Base-by-base conservation (phyloP, 2,797 vertebrate genomes). In the Acrossocheilus wenchowensis region DNA sequence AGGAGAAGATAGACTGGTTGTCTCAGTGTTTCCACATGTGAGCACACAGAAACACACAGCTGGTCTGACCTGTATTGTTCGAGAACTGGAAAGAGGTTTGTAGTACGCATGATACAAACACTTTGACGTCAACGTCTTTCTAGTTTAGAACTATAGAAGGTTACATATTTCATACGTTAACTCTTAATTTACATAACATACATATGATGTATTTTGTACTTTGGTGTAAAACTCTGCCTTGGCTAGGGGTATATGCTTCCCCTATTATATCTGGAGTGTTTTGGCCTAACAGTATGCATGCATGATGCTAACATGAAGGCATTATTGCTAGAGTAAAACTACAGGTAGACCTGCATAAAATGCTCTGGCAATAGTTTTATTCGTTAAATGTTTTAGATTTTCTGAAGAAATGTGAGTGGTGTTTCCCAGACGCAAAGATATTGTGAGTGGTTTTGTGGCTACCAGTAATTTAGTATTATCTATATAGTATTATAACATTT, bases 1-100 rank as follows among this genome's bases (percentile, higher is more conserved):
- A 86, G 90, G 86, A 90, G 91, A 89, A 91, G 85, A 90, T 88
- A 90, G 89, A 82, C 21, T 87, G 90, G 60, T 89, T 90, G 89
- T 91, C 92, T 92, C 90, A 91, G 90, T 79, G 64, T 71, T 69
- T 85, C 62, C 66, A 79, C 50, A 69, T 90, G 86, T 85, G 90
- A 90, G 87, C 81, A 82, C 89, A 88, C 85, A 89, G 88, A 86
- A 36, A 57, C 68, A 72, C 78, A 52, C 39, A 77, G 54, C 62
- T 48, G 84, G 82, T 90, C 92, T 78, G 75, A 79, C 81, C 66
- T 78, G 75, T 78, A 87, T 83, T 64, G 72, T 72, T 57, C 2
- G 3, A 78, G 74, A 39, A 36, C 34, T 68, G 73, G 72, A 57
- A 66, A 43, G n/a, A 80, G 64, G 48, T 54, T 78, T 52, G 39